Percentiles rank a stretch among this genome's conserved stretches.
phyloP scores from a whole-genome alignment of 1,140 invertebrate genomes.

The Lamellibrachia luymesi region DNA sequence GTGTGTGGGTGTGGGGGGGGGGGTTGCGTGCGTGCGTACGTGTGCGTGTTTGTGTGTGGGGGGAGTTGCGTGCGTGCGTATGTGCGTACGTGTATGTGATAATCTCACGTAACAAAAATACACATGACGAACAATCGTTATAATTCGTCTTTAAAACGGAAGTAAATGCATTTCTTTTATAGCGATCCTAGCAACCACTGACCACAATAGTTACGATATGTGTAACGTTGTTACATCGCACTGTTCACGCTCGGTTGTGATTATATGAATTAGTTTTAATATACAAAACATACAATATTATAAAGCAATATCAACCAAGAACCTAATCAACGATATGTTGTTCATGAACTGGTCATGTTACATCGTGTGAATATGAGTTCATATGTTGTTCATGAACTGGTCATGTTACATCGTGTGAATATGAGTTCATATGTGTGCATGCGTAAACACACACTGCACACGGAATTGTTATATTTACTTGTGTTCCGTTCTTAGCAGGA shows the following conservation, averaged over 20 bases:
- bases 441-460: not conserved
- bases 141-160: not conserved
- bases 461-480: not conserved
- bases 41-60: not conserved
- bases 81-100: not conserved
- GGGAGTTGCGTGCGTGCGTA: not conserved
- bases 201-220: no score
- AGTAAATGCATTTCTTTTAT: not conserved
- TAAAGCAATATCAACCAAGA: not conserved
- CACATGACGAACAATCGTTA: not conserved
- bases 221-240: no score
- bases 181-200: not conserved
- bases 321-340: not conserved
- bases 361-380: not conserved
- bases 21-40: not conserved
- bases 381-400: not conserved
- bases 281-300: not conserved
- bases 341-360: not conserved
- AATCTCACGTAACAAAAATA: not conserved
- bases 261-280: not conserved
- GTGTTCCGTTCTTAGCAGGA: not conserved
- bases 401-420: not conserved
- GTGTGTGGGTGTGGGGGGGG: no score
- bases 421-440: not conserved
- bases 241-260: not conserved